Conservation (phyloP, 2,113 vertebrate species). For the Bubo scandiacus region DNA sequence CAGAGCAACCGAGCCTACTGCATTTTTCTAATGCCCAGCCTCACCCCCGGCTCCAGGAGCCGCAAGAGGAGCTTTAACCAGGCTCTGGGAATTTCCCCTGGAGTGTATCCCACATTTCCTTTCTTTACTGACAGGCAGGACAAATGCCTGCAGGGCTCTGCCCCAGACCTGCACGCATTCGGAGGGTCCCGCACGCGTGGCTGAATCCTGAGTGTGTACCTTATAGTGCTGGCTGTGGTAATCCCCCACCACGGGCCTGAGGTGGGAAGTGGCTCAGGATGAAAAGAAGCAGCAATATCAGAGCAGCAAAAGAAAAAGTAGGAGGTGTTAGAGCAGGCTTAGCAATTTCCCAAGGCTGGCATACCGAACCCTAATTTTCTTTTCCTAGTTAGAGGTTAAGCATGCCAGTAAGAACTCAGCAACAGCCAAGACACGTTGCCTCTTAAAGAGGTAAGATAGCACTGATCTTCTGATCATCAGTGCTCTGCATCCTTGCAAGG, state of each 20-base stretch:
- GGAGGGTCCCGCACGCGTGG: neutral
- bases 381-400: neutral
- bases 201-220: fast-evolving
- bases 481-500: neutral
- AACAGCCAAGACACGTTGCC: neutral
- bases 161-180: fast-evolving
- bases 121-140: fast-evolving
- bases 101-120: fast-evolving
- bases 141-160: neutral
- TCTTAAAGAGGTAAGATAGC: neutral
- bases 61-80: neutral
- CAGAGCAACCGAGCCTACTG: neutral
- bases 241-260: fast-evolving
- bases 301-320: neutral
- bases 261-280: neutral
- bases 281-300: neutral
- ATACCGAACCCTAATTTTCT: neutral
- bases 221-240: fast-evolving
- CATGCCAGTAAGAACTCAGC: neutral
- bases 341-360: neutral
- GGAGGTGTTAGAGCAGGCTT: neutral
- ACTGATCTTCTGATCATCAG: neutral
- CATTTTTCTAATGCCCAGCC: no score
- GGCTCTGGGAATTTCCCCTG: fast-evolving
- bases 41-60: neutral